Percentiles rank a stretch among this genome's conserved stretches.
These are phyloP conservation scores for Gnathonemus longibarbis DNA, from an alignment of 2,113 vertebrate species.

Conservation along the genomic window DNA sequence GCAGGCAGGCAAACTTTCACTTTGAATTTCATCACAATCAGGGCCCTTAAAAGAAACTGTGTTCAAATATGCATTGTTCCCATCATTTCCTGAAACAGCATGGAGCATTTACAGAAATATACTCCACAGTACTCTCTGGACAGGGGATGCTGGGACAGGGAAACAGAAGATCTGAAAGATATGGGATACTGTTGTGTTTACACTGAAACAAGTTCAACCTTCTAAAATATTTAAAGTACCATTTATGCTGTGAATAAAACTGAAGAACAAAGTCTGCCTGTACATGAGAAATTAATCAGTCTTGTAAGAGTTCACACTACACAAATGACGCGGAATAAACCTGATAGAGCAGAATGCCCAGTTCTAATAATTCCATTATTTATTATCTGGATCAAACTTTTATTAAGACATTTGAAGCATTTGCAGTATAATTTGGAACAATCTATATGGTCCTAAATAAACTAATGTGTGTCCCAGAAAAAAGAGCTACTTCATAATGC, in stretches of 20 bases:
- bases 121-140: background rate
- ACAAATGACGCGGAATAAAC: background rate
- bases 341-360: background rate
- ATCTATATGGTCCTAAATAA: background rate
- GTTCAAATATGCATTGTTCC: background rate
- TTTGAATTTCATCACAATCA: background rate
- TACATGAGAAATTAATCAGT: background rate
- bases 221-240: background rate
- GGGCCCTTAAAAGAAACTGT: background rate
- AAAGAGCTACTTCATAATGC: background rate
- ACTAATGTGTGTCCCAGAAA: background rate
- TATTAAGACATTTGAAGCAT: background rate
- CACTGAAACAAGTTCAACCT: background rate
- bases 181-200: background rate
- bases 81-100: background rate
- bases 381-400: background rate
- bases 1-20: background rate
- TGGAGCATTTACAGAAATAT: background rate
- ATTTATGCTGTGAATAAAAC: background rate
- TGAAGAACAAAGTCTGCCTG: background rate
- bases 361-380: background rate
- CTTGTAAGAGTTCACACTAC: background rate
- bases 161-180: background rate
- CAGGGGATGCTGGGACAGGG: background rate
- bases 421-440: background rate